phyloP scores from a whole-genome alignment of 2,888 invertebrate genomes.

The Drosophila suboccidentalis region DNA sequence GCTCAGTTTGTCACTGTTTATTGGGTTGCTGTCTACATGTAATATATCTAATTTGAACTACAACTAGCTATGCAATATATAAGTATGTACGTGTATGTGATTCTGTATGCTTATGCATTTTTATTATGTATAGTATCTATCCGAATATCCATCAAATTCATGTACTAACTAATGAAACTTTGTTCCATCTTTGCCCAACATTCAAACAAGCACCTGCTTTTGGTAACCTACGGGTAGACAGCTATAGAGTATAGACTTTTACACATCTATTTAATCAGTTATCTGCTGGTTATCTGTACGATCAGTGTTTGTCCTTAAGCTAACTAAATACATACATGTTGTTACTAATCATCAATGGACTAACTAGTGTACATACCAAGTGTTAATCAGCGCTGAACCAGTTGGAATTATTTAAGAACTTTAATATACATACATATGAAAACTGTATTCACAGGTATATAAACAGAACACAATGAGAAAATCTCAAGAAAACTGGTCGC shows the following conservation, averaged over 20 bases:
- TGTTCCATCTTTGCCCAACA: constrained; percentile 31
- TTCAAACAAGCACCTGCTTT: constrained; percentile 20
- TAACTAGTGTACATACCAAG: constrained; percentile 50
- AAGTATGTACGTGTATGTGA: constrained; percentile 18
- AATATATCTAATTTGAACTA: constrained; percentile 39
- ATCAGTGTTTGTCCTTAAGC: constrained; percentile 18
- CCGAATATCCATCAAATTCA: constrained; percentile 28
- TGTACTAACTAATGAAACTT: constrained; percentile 56
- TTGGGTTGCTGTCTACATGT: constrained; percentile 17
- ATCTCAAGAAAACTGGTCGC: not conserved
- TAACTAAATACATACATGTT: constrained; percentile 20
- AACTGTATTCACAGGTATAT: constrained; percentile 4
- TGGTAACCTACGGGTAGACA: constrained; percentile 9
- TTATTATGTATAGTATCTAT: constrained; percentile 10
- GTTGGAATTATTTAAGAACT: not conserved
- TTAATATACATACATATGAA: not conserved
- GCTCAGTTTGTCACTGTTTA: constrained; percentile 13
- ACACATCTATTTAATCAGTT: constrained; percentile 1
- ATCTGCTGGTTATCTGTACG: not conserved
- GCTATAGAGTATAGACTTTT: constrained; percentile 15
- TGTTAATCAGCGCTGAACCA: constrained; percentile 15
- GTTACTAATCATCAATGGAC: constrained; percentile 39
- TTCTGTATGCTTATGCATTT: constrained; percentile 6
- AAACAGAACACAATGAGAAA: not conserved
- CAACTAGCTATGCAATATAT: constrained; percentile 43